Percentiles rank a stretch among this genome's conserved stretches.
These are phyloP conservation scores for Smittia sp. DNA, from an alignment of 2,888 invertebrate species.

Conservation along the genomic window DNA sequence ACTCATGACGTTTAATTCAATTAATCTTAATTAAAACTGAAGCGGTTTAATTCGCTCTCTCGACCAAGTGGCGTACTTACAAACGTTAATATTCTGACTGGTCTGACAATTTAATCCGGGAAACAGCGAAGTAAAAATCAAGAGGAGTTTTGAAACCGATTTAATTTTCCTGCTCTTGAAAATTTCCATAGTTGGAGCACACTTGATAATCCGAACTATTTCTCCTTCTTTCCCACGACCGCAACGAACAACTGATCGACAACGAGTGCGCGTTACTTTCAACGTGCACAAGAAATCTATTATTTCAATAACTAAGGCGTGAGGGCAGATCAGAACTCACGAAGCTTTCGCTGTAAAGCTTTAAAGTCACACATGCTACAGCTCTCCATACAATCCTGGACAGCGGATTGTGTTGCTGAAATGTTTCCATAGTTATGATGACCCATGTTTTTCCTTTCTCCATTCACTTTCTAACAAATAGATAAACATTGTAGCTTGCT, in stretches of 20 bases:
- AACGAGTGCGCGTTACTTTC: not conserved
- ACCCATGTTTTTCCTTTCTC: not conserved
- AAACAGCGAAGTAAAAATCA: not conserved
- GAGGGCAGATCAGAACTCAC: not conserved
- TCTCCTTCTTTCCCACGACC: not conserved
- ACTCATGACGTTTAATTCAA: too few species aligned
- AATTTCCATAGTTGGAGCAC: not conserved
- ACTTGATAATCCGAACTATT: not conserved
- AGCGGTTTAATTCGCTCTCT: too few species aligned
- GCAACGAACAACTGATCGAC: slow-evolving; percentile 10
- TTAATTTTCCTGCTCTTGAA: slow-evolving; percentile 20
- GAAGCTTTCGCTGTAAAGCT: not conserved
- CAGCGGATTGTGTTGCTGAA: not conserved
- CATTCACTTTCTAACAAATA: not conserved
- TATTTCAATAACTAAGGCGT: not conserved
- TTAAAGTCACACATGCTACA: not conserved
- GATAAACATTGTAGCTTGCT: not conserved
- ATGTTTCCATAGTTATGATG: slow-evolving; percentile 17
- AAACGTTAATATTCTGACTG: slow-evolving; percentile 69
- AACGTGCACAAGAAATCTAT: not conserved
- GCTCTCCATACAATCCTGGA: not conserved
- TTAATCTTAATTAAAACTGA: too few species aligned
- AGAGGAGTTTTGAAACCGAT: not conserved
- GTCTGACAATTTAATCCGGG: slow-evolving; percentile 55
- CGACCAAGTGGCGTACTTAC: slow-evolving; percentile 56